Conservation (phyloP, 2,797 vertebrate genomes). For the Miopithecus talapoin region DNA sequence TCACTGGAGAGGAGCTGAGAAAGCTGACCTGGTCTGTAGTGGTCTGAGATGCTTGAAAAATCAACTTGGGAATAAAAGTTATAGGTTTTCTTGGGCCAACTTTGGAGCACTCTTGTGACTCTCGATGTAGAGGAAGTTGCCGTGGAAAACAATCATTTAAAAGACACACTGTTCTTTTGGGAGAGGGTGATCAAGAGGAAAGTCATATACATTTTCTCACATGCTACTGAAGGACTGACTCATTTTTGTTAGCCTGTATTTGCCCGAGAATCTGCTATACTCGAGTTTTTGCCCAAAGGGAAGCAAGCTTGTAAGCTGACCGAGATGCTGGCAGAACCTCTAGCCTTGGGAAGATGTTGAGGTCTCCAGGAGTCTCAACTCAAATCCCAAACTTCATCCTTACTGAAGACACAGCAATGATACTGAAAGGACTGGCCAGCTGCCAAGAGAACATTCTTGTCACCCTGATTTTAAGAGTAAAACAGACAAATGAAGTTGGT, state of each 20-base stretch:
- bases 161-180: background rate
- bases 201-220: background rate
- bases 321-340: background rate
- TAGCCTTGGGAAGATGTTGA: background rate
- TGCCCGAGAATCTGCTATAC: background rate
- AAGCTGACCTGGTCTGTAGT: background rate
- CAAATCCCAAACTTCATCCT: background rate
- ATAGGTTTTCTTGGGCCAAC: background rate
- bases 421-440: background rate
- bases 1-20: background rate
- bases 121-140: background rate
- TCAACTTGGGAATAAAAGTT: background rate
- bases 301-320: background rate
- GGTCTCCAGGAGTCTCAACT: background rate
- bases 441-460: background rate
- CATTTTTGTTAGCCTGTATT: background rate
- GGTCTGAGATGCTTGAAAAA: background rate
- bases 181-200: background rate
- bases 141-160: background rate
- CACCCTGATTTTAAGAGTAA: background rate
- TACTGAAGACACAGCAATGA: background rate
- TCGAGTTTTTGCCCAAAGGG: background rate
- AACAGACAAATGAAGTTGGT: slow-evolving; percentile 7
- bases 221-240: background rate
- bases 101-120: background rate